Percentiles rank a stretch among this genome's conserved stretches.
These are phyloP conservation scores for Pandemis corylana DNA, from an alignment of 2,888 invertebrate species.

Conservation along the genomic window DNA sequence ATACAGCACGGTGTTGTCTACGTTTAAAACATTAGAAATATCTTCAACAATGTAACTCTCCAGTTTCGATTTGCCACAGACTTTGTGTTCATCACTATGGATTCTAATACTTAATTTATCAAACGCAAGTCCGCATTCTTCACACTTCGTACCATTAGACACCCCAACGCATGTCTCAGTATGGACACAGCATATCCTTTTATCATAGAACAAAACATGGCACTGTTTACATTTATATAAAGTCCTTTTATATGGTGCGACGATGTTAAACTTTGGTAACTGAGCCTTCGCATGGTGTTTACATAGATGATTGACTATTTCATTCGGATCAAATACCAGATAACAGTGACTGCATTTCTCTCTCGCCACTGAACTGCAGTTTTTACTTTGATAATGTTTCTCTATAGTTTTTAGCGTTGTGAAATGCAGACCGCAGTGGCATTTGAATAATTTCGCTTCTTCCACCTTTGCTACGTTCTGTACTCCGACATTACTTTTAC, in stretches of 20 bases:
- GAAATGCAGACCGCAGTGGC: slow-evolving; percentile 57
- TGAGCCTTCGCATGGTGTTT: slow-evolving; percentile 51
- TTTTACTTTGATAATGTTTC: slow-evolving; percentile 50
- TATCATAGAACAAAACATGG: slow-evolving; percentile 27
- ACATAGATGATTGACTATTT: slow-evolving; percentile 55
- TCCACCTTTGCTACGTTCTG: background rate
- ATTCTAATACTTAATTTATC: slow-evolving; percentile 6
- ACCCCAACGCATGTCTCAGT: slow-evolving; percentile 14
- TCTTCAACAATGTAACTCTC: slow-evolving; percentile 26
- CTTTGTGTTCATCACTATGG: slow-evolving; percentile 30
- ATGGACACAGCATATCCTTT: background rate
- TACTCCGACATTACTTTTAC: background rate
- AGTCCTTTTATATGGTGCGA: slow-evolving; percentile 29
- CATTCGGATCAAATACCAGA: slow-evolving; percentile 53
- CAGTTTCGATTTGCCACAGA: slow-evolving; percentile 3
- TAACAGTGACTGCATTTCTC: slow-evolving; percentile 60
- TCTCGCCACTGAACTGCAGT: slow-evolving; percentile 43
- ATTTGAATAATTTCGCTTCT: slow-evolving; percentile 50
- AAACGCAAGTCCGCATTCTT: slow-evolving; percentile 23
- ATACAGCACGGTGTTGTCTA: slow-evolving; percentile 1
- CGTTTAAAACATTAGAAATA: background rate
- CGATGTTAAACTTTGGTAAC: slow-evolving; percentile 8
- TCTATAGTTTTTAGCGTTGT: slow-evolving; percentile 50
- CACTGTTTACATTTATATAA: slow-evolving; percentile 26
- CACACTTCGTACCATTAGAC: slow-evolving; percentile 21